Evolutionary conservation across 2,888 invertebrate species (phyloP).

Genomic region (Salticus scenicus): DNA sequence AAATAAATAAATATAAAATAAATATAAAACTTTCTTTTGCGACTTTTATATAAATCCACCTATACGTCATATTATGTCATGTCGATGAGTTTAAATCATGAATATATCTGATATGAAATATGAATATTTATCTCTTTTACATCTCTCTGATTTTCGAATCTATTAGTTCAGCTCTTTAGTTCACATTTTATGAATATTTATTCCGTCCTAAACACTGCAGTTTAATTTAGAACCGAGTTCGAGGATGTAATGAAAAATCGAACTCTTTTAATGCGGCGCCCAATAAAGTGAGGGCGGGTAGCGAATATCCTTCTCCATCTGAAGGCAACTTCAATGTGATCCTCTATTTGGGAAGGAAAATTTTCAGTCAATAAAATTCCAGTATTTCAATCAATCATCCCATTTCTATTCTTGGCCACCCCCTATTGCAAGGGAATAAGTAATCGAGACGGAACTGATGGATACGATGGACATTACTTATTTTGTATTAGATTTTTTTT

Average conservation of each 20-base stretch:
- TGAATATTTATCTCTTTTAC: no score
- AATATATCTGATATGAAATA: no score
- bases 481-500: not conserved
- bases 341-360: not conserved
- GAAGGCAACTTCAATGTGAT: not conserved
- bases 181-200: no score
- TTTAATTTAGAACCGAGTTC: no score
- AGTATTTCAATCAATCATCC: not conserved
- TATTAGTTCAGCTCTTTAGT: no score
- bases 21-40: no score
- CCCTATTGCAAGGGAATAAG: not conserved
- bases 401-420: not conserved
- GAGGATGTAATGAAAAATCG: conserved; percentile 1
- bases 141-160: no score
- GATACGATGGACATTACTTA: not conserved
- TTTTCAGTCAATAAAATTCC: not conserved
- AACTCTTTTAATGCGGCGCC: not conserved
- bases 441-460: not conserved
- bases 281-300: not conserved
- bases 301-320: not conserved
- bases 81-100: no score
- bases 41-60: no score
- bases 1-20: no score
- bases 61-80: no score
- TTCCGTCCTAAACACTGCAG: no score